These are phyloP conservation scores for Spilosoma lubricipeda DNA, from an alignment of 2,888 invertebrate species.

Conservation along the genomic window DNA sequence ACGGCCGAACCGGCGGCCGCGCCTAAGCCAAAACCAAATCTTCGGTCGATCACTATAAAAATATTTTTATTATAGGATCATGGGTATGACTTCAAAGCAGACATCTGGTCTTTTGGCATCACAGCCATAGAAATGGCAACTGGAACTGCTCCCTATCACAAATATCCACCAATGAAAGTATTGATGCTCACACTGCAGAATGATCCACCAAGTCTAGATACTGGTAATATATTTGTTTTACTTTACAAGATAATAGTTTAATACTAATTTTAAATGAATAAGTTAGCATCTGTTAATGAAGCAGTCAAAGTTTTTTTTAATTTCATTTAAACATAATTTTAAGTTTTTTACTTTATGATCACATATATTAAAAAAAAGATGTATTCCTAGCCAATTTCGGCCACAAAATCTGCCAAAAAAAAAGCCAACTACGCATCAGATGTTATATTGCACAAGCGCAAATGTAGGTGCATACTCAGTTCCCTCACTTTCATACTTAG, in stretches of 20 bases:
- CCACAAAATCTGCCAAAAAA: no score
- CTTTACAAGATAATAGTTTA: not conserved
- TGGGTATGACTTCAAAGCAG: slow-evolving; percentile 99
- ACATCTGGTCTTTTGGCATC: slow-evolving; percentile 93
- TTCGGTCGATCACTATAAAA: no score
- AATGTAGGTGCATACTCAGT: no score
- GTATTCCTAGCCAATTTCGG: no score
- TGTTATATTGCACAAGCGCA: no score
- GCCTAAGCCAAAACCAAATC: no score
- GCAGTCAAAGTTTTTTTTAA: not conserved
- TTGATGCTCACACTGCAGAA: slow-evolving; percentile 99
- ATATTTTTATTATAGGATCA: slow-evolving; percentile 88
- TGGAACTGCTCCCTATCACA: slow-evolving; percentile 99
- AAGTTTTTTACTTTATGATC: no score
- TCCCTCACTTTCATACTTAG: no score
- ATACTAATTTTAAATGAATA: not conserved
- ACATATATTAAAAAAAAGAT: no score
- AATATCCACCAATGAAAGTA: slow-evolving; percentile 99
- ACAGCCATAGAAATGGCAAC: slow-evolving; percentile 99
- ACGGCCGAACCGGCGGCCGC: no score
- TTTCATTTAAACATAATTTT: no score
- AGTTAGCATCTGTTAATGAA: not conserved
- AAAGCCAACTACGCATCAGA: no score
- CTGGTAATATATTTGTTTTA: slow-evolving; percentile 78
- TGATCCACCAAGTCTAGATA: slow-evolving; percentile 98